Base-by-base conservation (phyloP, 2,797 vertebrate genomes). In the Enteromius trimaculatus region DNA sequence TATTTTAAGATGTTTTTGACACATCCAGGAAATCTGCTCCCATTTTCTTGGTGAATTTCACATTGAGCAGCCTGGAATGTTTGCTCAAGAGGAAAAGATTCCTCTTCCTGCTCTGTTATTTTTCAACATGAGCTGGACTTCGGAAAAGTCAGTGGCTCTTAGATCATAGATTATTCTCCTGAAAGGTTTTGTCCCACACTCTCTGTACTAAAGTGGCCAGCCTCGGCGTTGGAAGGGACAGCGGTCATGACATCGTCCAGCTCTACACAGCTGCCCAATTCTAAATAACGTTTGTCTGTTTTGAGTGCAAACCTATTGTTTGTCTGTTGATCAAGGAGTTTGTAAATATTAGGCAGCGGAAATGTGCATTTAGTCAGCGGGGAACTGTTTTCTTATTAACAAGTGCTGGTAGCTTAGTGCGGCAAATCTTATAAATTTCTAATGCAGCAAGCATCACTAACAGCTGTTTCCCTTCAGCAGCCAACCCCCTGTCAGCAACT, bases 381-480 rank as follows among this genome's bases (percentile, higher is more conserved):
- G 83, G 84, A 53, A 19, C 66, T 78, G 84, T 87, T 87, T 82
- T 87, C 80, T 83, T 87, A 82, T 83, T 77, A 87, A 88, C 82
- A 47, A 84, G 81, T 21, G 26, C 77, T 83, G 86, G 84, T 85
- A 84, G 72, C 72, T 83, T 76, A 80, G 55, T 34, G 29, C 60
- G 31, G 77, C n/a, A 34, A 85, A 72, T 82, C 79, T 82, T 77
- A 87, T 89, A 85, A 82, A 89, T 89, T 86, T 88, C 69, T 87
- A 88, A 89, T 89, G 86, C 70, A 85, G 42, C 72, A 74, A 86
- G 75, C 82, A 68, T 87, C 84, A 88, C 84, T 83, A 88, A 81
- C 82, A 82, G 81, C 86, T 88, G 80, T 77, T 81, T 71, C 75
- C 47, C 70, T 86, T 74, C 68, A 80, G 60, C 34, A 80, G 65